Evolutionary conservation across 2,888 invertebrate genomes (phyloP).

Genomic region (Keiferia lycopersicella): DNA sequence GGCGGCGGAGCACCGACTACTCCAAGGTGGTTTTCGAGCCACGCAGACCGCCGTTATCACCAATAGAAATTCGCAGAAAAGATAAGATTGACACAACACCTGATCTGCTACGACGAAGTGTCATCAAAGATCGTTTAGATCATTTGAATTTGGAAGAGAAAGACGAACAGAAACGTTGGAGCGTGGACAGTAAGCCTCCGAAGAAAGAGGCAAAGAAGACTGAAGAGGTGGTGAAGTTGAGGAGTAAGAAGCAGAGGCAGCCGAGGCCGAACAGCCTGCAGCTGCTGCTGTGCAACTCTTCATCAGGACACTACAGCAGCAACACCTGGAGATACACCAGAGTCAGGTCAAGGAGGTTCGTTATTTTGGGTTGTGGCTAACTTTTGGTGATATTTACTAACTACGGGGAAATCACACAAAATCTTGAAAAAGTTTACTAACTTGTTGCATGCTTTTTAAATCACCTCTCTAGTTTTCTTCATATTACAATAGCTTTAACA

Average conservation of each 20-base stretch:
- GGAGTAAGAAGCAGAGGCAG: conserved; percentile 68
- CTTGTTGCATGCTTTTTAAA: background rate
- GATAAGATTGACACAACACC: conserved; percentile 55
- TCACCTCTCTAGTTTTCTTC: background rate
- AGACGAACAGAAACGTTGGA: conserved; percentile 54
- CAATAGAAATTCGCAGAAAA: conserved; percentile 58
- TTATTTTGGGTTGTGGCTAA: conserved; percentile 31
- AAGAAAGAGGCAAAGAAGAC: conserved; percentile 58
- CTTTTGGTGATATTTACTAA: conserved; percentile 20
- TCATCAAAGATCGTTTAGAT: conserved; percentile 54
- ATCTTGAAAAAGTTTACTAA: background rate
- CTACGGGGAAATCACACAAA: background rate
- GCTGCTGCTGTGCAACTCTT: conserved; percentile 69
- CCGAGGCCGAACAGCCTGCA: conserved; percentile 74
- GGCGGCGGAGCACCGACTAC: conserved; percentile 74
- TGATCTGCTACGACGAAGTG: conserved; percentile 62
- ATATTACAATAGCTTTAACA: background rate
- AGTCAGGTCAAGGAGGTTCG: conserved; percentile 72
- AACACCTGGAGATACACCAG: conserved; percentile 75
- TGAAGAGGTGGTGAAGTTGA: conserved; percentile 66
- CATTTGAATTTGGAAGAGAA: conserved; percentile 53
- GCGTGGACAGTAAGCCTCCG: conserved; percentile 58
- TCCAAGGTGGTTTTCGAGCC: conserved; percentile 76
- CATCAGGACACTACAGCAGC: conserved; percentile 74
- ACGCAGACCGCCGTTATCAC: conserved; percentile 65